Conservation (phyloP, 2,888 invertebrate species). For the Heterodera filipjevi region DNA sequence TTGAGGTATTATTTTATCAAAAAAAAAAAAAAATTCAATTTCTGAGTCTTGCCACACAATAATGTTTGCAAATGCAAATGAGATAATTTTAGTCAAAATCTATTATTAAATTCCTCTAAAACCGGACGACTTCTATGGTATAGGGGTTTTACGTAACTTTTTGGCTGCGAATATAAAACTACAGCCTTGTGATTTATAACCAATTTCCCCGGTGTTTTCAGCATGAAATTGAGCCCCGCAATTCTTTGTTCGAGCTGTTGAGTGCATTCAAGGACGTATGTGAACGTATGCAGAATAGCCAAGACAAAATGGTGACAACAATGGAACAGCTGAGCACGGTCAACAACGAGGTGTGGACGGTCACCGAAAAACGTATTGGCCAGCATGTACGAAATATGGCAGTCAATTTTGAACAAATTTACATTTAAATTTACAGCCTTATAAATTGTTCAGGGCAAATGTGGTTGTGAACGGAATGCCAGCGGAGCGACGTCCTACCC, state of each 20-base stretch:
- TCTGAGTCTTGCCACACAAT: too few relatives aligned
- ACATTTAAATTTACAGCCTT: too few relatives aligned
- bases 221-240: conserved; percentile 51
- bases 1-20: conserved; percentile 37
- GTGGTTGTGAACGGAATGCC: conserved; percentile 55
- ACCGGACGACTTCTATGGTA: neutral
- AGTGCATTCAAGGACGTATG: conserved; percentile 46
- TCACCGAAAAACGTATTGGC: conserved; percentile 37
- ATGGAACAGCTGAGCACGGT: conserved; percentile 23
- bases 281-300: conserved; percentile 33
- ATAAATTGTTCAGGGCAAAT: conserved; percentile 49
- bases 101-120: neutral
- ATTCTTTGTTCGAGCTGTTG: conserved; percentile 49
- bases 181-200: too few relatives aligned
- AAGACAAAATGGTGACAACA: conserved; percentile 33
- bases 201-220: conserved; percentile 27
- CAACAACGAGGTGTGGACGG: conserved; percentile 54
- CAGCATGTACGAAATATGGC: conserved; percentile 26
- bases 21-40: neutral
- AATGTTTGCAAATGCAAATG: too few relatives aligned
- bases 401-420: neutral
- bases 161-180: too few relatives aligned
- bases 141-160: neutral
- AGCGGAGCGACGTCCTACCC: conserved; percentile 49
- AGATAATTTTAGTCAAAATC: too few relatives aligned